Percentiles rank a stretch among this genome's conserved stretches.
Conservation (phyloP, 2,113 vertebrate species). For the Myrmecophaga tridactyla region DNA sequence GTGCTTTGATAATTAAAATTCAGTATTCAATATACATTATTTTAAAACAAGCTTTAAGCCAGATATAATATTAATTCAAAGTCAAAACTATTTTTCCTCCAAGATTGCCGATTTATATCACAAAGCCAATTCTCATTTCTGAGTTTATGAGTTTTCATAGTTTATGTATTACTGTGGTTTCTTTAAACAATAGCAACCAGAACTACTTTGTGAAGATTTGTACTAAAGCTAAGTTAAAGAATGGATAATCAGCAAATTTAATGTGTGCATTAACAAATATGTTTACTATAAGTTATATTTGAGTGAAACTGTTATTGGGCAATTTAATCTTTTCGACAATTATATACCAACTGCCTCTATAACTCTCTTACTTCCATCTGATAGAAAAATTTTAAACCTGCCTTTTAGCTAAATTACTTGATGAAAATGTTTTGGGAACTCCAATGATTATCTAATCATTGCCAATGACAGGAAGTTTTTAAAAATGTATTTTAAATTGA, state of each 20-base stretch:
- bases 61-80: background rate
- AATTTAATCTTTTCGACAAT: background rate
- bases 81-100: background rate
- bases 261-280: background rate
- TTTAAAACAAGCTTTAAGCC: slow-evolving; percentile 7
- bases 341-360: background rate
- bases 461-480: background rate
- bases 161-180: slow-evolving; percentile 47
- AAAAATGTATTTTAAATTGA: background rate
- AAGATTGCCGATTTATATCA: background rate
- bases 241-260: slow-evolving; percentile 25
- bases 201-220: slow-evolving; percentile 44
- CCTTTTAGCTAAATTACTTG: slow-evolving; percentile 11
- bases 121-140: slow-evolving; percentile 3
- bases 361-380: background rate
- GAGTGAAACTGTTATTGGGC: background rate
- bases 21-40: background rate
- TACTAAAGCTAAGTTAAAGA: slow-evolving; percentile 50
- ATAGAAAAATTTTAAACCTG: background rate
- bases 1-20: background rate
- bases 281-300: background rate
- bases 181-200: slow-evolving; percentile 47
- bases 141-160: slow-evolving; percentile 2
- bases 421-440: slow-evolving; percentile 28
- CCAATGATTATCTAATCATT: slow-evolving; percentile 1